Base-by-base conservation (phyloP, 2,888 invertebrate genomes). In the Morpho deidamia region DNA sequence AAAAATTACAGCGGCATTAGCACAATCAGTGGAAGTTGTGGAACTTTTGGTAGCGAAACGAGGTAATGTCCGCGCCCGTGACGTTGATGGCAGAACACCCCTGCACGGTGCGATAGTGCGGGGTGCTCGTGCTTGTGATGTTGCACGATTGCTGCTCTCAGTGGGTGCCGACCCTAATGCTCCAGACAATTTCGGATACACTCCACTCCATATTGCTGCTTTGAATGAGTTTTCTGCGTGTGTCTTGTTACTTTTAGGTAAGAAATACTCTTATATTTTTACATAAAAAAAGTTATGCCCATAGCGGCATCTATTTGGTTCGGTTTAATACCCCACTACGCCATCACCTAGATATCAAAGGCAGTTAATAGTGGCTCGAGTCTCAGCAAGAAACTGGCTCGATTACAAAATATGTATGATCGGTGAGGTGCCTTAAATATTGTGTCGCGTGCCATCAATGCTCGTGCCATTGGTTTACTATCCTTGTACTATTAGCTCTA, bases 101-200 rank as follows among this genome's bases (percentile, higher is more conserved):
- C 78, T 96, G 23, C 96, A 96, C 71, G 93, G 95, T 3, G 94
- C 95, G 8, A 95, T 96, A 47, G 95, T 95, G 0, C 93, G 95
- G 75, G 94, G 95, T 38, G 93, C 94, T 0, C 77, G 93, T 12
- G 92, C 92, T 0, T 92, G 93, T 57, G 95, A 95, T 61, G 94
- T 94, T 53, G 94, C 95, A 7, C 84, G 92, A 55, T 72, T 93
- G 0, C 76, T 95, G 2, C 76, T 95, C 11, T 90, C 90, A 12
- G 92, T 91, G 0, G 94, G 94, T 0, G 94, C 94, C 0, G 91
- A 93, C 69, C 93, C 95, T 1, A 96, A 96, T 74, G 92, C 92
- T 62, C 90, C 95, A 0, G 96, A 96, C 69, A 91, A 92, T 63
- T 95, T 94, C 68, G 96, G 96, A n/a, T 96, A 96, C 70, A 95